These are phyloP conservation scores for Mastacembelus armatus DNA, from an alignment of 2,797 vertebrate genomes.

Conservation along the genomic window DNA sequence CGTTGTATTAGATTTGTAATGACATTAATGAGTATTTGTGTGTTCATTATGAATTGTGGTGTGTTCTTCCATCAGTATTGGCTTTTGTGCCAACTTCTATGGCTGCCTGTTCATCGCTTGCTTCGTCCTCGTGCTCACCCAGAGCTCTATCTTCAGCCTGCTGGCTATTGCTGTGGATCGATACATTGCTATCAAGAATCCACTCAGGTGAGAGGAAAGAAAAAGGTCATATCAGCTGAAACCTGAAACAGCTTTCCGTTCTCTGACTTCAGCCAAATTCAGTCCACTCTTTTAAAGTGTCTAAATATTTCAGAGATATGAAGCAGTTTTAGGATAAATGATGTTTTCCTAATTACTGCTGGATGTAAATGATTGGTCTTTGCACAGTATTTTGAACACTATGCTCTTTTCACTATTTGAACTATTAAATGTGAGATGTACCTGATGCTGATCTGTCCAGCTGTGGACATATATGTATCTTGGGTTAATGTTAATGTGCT, in stretches of 20 bases:
- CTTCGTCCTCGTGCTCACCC: conserved; percentile 96
- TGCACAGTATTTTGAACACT: no score
- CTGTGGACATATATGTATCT: no score
- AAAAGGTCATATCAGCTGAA: background rate
- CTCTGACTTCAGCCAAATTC: background rate
- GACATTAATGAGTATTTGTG: background rate
- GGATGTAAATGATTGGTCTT: no score
- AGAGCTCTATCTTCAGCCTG: conserved; percentile 98
- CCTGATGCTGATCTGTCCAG: no score
- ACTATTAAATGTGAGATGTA: no score
- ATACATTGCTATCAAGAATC: conserved; percentile 95
- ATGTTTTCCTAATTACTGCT: background rate
- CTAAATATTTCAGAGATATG: background rate
- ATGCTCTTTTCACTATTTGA: no score
- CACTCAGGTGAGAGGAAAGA: conserved; percentile 87
- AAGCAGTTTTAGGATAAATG: background rate
- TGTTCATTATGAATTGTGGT: conserved; percentile 13
- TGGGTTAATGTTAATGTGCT: no score
- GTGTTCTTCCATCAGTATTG: conserved; percentile 83
- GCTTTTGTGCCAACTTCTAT: conserved; percentile 93
- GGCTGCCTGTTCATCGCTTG: conserved; percentile 98
- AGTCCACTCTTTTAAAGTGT: background rate
- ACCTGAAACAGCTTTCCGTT: background rate
- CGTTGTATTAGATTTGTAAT: conserved; percentile 11
- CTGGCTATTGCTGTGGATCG: conserved; percentile 98